Evolutionary conservation across 2,888 invertebrate species (phyloP), one percentile per base, ranked within the genome.

Genomic region (Torymus aiolomorphi): DNA sequence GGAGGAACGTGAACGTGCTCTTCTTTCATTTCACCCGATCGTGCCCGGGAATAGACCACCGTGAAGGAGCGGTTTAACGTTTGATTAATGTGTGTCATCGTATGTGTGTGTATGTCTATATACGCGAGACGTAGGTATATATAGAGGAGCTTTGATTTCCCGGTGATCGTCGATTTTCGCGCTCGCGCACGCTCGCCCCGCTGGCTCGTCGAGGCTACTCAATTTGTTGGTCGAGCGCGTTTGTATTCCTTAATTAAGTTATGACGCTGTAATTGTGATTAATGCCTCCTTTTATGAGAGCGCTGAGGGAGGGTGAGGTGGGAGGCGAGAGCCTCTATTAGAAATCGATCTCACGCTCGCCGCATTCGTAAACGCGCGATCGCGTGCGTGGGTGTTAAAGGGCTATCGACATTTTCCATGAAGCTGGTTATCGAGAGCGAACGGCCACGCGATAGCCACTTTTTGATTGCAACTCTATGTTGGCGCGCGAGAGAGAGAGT

Each of bases 211-310:
- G n/a, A 13, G 20, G 65, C 52, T 52, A 69, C 76, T 76, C 76
- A 81, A 81, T 81, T 81, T 79, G 65, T 71, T 74, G 76, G 16
- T 79, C 59, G 63, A 65, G 59, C 65, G 81, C 81, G 67, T 69
- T 74, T 75, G 42, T 71, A 56, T 71, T 75, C 75, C 75, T 66
- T 78, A 76, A 76, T 81, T 62, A 78, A 72, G 71, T 81, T 81
- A 78, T 75, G 57, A 70, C 31, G 52, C 76, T 59, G 16, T 72
- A 67, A 81, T 72, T 62, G 62, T 81, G 78, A 81, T 81, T 76
- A 78, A 81, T 76, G 66, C 54, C 54, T 81, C 57, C 66, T 74
- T 69, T 78, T 75, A 51, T 57, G 57, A 42, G 62, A 51, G 31
- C 31, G 31, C 31, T 0, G 4, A 31, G 31, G 5, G 31, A 5